Conservation (phyloP, 2,113 vertebrate species). For the Antidorcas marsupialis region DNA sequence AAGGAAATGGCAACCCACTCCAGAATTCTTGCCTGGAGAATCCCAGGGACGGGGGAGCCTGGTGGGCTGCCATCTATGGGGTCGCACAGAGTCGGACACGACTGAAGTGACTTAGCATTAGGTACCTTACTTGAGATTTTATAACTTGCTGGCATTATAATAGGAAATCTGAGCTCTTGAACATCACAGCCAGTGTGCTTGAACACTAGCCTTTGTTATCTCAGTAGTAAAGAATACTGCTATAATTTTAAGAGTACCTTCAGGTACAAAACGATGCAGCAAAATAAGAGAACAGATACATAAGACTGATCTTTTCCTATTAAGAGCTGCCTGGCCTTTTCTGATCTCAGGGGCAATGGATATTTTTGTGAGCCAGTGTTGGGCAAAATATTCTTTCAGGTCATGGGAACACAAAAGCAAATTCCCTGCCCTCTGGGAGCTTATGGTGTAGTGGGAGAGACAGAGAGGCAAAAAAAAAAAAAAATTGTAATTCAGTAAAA, state of each 20-base stretch:
- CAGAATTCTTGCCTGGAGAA: no score
- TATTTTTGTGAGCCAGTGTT: background rate
- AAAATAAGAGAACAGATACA: background rate
- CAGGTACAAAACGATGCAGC: background rate
- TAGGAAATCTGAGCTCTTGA: background rate
- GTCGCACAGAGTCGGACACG: no score
- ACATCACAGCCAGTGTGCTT: background rate
- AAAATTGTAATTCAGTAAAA: background rate
- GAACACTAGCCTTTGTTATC: background rate
- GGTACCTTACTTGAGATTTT: background rate
- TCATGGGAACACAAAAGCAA: background rate
- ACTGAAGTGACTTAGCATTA: background rate
- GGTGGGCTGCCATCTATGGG: no score
- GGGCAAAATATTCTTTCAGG: background rate
- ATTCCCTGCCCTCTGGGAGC: background rate
- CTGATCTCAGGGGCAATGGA: background rate
- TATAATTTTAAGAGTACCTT: background rate
- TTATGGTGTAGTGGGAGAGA: background rate
- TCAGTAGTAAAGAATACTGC: background rate
- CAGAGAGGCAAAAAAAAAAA: background rate
- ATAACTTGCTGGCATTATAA: background rate
- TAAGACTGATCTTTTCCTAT: background rate
- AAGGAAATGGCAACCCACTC: no score
- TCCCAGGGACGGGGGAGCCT: no score
- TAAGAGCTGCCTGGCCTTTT: background rate